phyloP scores from a whole-genome alignment of 2,888 invertebrate species.

The Podabrus alpinus region DNA sequence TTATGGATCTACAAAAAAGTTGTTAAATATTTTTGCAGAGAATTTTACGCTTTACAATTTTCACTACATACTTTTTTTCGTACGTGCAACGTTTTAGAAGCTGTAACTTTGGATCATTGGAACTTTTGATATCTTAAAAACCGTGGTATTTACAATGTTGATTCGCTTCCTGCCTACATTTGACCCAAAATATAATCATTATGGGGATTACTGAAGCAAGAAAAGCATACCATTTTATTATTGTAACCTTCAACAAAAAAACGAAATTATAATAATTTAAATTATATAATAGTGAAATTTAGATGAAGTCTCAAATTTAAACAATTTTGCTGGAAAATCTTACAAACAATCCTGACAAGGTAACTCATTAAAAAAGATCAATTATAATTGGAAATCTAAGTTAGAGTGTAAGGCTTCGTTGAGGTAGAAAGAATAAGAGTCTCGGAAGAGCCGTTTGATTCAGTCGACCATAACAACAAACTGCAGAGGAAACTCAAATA shows the following conservation, averaged over 20 bases:
- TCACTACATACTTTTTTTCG: not conserved
- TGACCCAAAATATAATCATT: too few relatives aligned
- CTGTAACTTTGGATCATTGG: not conserved
- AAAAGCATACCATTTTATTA: too few relatives aligned
- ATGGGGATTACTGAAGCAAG: too few relatives aligned
- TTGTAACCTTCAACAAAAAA: too few relatives aligned
- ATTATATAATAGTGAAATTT: too few relatives aligned
- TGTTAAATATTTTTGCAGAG: not conserved
- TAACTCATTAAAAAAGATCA: not conserved
- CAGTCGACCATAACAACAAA: not conserved
- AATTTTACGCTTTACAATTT: not conserved
- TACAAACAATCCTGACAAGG: too few relatives aligned
- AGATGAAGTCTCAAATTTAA: too few relatives aligned
- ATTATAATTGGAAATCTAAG: not conserved
- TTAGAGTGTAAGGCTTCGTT: not conserved
- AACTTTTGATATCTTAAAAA: too few relatives aligned
- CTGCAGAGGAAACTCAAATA: not conserved
- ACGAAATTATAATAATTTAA: too few relatives aligned
- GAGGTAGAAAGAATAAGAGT: not conserved
- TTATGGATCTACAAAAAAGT: not conserved
- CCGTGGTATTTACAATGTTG: too few relatives aligned
- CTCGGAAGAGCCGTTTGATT: not conserved
- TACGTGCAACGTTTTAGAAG: not conserved
- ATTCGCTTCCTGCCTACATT: too few relatives aligned
- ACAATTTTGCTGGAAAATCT: too few relatives aligned